Base-by-base conservation (phyloP, 2,888 invertebrate genomes). In the Drosophila kambysellisi region DNA sequence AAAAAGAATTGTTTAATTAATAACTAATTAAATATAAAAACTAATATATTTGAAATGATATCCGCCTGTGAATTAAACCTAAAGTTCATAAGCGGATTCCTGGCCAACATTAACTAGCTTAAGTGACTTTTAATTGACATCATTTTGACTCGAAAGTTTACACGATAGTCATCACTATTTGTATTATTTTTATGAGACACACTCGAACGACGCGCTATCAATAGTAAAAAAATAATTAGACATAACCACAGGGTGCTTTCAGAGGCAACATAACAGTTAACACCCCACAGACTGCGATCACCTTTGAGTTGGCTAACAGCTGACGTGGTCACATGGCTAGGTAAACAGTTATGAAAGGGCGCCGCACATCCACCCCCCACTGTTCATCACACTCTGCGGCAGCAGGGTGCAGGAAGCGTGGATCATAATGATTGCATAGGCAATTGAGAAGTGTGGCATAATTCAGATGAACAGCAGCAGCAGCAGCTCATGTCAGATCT, bases 381-480 rank as follows among this genome's bases (percentile, higher is more conserved):
- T 52, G 59, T 39, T 51, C 39, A 57, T 48, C 60, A 70, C 52
- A 25, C 25, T 25, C 62, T 54, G 52, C 58, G 52, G 43, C 61
- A 29, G 33, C 25, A 66, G 85, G 72, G 82, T 83, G 84, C 51
- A 53, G 50, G 30, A 63, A 58, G n/a, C 8, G n/a, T 35, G 8
- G 66, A 73, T 70, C 65, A 62, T 57, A 77, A 72, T 69, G 46
- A 78, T 83, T 76, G 71, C 69, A 66, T 70, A 70, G 70, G 70
- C 74, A 71, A 85, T 88, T 70, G 74, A 59, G 75, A 77, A 87
- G 79, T 84, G 88, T 87, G 88, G 74, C 70, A 84, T 79, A 83
- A 76, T 70, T 84, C 68, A 83, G 60, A 62, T 60, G 61, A 62
- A 25, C 20, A 25, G 20, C n/a, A n/a, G 77, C 70, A 71, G 53